Percentiles rank a stretch among this genome's conserved stretches.
Evolutionary conservation across 2,888 invertebrate genomes (phyloP).

Genomic region (Phania funesta): DNA sequence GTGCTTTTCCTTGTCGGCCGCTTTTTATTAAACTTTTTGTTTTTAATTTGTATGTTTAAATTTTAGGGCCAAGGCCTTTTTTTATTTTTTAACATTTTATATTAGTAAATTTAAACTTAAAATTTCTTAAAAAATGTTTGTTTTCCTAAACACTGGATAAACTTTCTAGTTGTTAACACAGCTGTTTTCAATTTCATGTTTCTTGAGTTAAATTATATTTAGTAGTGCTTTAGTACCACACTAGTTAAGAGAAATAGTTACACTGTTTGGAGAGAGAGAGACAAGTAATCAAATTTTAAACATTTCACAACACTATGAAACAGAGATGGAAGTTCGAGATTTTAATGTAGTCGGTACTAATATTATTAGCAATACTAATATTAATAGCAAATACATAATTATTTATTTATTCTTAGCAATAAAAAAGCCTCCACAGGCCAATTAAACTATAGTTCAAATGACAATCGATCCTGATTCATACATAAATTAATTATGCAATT

Average conservation of each 20-base stretch:
- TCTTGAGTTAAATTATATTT: conserved; percentile 4
- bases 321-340: no score
- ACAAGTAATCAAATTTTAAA: not conserved
- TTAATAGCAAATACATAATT: no score
- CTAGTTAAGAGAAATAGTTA: conserved; percentile 9
- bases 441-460: no score
- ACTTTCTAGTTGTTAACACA: conserved; percentile 45
- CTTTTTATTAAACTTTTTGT: conserved; percentile 16
- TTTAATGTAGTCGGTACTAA: no score
- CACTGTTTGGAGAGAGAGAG: not conserved
- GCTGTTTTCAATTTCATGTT: conserved; percentile 42
- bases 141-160: conserved; percentile 1
- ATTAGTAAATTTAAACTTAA: not conserved
- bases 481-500: no score
- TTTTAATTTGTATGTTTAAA: not conserved
- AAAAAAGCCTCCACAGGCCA: no score
- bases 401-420: no score
- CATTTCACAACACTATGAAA: not conserved
- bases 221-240: conserved; percentile 32
- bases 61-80: not conserved
- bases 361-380: no score
- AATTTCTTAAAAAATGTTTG: not conserved
- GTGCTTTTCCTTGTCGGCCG: not conserved
- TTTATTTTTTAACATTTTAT: not conserved
- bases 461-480: no score